These are phyloP conservation scores for Operophtera brumata DNA, from an alignment of 2,888 invertebrate species.

Conservation along the genomic window DNA sequence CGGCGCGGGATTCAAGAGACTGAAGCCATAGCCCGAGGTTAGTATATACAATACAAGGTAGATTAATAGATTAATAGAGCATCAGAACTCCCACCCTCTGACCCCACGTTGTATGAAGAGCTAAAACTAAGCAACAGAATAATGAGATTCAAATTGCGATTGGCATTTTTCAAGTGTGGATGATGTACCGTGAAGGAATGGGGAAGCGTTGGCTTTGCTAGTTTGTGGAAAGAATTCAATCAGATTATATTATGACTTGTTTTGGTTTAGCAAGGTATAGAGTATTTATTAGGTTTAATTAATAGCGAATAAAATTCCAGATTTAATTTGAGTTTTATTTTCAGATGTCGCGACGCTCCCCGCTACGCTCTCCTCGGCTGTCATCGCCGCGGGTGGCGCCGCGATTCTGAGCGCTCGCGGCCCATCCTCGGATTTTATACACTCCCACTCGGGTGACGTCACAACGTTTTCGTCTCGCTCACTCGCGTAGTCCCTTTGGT, in stretches of 20 bases:
- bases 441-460: conserved; percentile 31
- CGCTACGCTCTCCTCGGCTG: conserved; percentile 71
- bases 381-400: conserved; percentile 73
- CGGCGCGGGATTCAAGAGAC: conserved; percentile 89
- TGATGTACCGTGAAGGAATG: too few relatives aligned
- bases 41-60: too few relatives aligned
- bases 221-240: too few relatives aligned
- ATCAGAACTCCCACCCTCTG: conserved; percentile 38
- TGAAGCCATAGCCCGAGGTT: conserved; percentile 83
- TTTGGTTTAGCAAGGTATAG: too few relatives aligned
- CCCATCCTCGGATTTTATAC: conserved; percentile 39
- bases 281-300: too few relatives aligned
- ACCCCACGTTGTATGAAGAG: conserved; percentile 89
- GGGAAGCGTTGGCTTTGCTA: too few relatives aligned
- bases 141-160: too few relatives aligned
- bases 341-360: conserved; percentile 59
- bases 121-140: conserved; percentile 80
- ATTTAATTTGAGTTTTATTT: conserved; percentile 1
- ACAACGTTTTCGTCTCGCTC: conserved; percentile 40
- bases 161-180: too few relatives aligned
- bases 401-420: conserved; percentile 62
- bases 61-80: too few relatives aligned
- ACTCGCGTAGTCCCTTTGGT: conserved; percentile 14
- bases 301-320: too few relatives aligned
- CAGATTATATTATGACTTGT: too few relatives aligned